These are phyloP conservation scores for Ictidomys tridecemlineatus DNA, from an alignment of 2,113 vertebrate species.

Conservation along the genomic window DNA sequence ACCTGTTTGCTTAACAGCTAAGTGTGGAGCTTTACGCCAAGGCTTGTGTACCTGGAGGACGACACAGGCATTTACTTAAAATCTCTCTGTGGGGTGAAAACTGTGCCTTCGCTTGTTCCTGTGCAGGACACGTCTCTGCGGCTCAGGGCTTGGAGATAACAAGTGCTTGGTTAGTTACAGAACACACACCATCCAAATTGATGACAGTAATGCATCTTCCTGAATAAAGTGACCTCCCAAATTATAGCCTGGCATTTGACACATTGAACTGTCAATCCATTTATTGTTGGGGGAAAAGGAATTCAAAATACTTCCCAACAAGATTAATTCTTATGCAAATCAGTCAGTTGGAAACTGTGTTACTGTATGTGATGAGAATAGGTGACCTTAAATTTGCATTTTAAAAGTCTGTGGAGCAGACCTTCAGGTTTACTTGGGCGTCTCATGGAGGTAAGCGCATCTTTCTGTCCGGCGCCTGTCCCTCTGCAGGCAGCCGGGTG, in stretches of 20 bases:
- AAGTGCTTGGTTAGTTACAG: neutral
- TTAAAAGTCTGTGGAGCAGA: neutral
- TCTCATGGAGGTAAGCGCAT: neutral
- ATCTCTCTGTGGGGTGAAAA: neutral
- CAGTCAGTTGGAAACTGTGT: neutral
- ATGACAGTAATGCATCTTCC: neutral
- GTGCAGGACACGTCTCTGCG: neutral
- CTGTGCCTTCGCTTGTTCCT: neutral
- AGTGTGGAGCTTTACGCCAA: neutral
- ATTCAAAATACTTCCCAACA: neutral
- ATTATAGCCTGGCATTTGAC: neutral
- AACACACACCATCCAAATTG: neutral
- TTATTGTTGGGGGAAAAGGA: neutral
- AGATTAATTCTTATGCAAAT: neutral
- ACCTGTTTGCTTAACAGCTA: neutral
- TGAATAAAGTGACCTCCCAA: neutral
- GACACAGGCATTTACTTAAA: neutral
- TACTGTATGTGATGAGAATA: neutral
- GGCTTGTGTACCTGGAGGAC: neutral
- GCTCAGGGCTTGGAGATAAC: neutral
- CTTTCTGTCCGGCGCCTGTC: neutral
- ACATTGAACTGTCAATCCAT: neutral
- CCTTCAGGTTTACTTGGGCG: neutral
- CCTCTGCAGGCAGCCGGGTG: constrained; percentile 39
- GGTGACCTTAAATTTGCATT: neutral